Conservation (phyloP, 2,113 vertebrate species). For the Lethenteron camtschaticum region DNA sequence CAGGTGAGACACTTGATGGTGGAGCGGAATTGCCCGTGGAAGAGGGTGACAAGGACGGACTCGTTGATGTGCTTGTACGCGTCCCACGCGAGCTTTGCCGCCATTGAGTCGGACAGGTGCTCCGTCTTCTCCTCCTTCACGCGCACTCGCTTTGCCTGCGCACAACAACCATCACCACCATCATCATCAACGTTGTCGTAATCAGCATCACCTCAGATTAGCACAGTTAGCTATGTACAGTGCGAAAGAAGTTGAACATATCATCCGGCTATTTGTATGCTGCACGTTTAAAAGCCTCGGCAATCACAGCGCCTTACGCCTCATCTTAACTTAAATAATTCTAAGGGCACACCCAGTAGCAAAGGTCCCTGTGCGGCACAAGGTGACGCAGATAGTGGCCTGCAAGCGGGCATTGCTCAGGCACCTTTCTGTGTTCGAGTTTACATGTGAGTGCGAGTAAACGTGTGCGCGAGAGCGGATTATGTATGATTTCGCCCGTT, state of each 20-base stretch:
- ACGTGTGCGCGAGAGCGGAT: background rate
- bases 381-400: too few species aligned
- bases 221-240: too few species aligned
- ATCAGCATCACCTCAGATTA: too few species aligned
- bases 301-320: too few species aligned
- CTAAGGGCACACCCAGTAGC: too few species aligned
- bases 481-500: background rate
- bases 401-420: too few species aligned
- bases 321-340: too few species aligned
- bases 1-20: conserved; percentile 88
- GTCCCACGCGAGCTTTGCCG: conserved; percentile 68
- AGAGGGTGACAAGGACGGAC: conserved; percentile 76
- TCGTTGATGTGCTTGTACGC: conserved; percentile 87
- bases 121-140: conserved; percentile 70
- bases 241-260: too few species aligned
- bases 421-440: background rate
- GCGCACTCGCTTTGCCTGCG: background rate
- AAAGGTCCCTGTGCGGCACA: too few species aligned
- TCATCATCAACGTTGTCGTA: background rate
- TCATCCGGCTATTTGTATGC: too few species aligned
- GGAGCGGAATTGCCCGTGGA: conserved; percentile 95
- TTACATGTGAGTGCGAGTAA: background rate
- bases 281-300: too few species aligned
- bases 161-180: background rate
- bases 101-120: conserved; percentile 50